Conservation (phyloP, 2,888 invertebrate species). For the Tridacna crocea region DNA sequence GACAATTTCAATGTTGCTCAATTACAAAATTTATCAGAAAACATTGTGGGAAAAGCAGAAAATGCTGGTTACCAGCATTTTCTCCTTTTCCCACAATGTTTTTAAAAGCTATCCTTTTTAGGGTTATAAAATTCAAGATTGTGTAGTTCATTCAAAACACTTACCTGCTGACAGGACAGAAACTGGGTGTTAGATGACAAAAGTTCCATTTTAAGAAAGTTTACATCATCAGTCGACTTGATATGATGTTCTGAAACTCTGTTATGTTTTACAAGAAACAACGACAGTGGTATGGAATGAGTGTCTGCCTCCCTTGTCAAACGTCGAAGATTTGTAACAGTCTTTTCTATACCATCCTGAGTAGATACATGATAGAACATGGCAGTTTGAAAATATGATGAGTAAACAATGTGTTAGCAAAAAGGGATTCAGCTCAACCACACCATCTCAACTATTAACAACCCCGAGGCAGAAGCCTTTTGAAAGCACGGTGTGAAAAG, state of each 20-base stretch:
- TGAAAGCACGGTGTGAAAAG: too few relatives aligned
- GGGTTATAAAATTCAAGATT: too few relatives aligned
- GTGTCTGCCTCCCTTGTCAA: constrained; percentile 3
- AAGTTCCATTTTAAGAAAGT: neutral
- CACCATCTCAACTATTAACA: too few relatives aligned
- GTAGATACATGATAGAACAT: neutral
- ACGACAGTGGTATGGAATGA: neutral
- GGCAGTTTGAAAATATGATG: too few relatives aligned
- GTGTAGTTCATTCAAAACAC: too few relatives aligned
- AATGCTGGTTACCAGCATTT: constrained; percentile 8
- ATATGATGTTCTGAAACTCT: neutral
- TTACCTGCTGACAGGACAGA: neutral
- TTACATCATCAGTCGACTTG: neutral
- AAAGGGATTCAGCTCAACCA: too few relatives aligned
- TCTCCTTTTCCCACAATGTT: constrained; percentile 4
- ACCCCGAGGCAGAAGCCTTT: too few relatives aligned
- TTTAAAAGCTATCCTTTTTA: neutral
- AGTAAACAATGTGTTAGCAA: too few relatives aligned
- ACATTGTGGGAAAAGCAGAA: constrained; percentile 5
- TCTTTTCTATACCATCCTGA: neutral
- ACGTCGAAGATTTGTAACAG: neutral
- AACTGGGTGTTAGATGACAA: neutral
- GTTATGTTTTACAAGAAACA: neutral
- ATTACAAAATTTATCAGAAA: too few relatives aligned
- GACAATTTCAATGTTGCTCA: too few relatives aligned